Conservation (phyloP, 2,888 invertebrate species). For the Leptopterna dolabrata region DNA sequence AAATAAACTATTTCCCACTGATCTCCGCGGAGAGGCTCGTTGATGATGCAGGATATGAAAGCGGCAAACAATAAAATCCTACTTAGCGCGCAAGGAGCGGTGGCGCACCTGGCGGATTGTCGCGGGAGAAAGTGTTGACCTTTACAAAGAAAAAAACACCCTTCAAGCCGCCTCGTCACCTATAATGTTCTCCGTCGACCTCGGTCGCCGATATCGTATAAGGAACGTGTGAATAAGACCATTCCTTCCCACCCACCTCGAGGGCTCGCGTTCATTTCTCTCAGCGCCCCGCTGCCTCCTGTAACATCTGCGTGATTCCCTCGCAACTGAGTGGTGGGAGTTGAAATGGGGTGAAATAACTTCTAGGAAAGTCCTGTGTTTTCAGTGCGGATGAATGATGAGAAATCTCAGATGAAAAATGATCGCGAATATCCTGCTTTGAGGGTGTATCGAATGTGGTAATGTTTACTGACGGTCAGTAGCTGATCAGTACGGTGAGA, state of each 20-base stretch:
- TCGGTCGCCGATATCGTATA: not conserved
- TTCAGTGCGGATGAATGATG: not conserved
- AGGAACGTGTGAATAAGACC: not conserved
- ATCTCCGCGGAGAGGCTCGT: no score
- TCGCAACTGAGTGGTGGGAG: no score
- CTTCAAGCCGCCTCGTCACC: not conserved
- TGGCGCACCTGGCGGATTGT: not conserved
- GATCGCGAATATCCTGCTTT: no score
- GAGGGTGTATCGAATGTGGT: no score
- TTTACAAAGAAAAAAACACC: not conserved
- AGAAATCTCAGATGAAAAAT: not conserved
- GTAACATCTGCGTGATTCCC: not conserved
- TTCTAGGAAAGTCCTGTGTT: not conserved
- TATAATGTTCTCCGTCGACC: not conserved
- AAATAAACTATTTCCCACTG: no score
- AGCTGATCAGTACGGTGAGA: no score
- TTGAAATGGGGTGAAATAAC: no score
- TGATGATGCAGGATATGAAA: not conserved
- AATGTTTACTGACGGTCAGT: no score
- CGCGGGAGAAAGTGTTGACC: conserved; percentile 1
- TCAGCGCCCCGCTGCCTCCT: not conserved
- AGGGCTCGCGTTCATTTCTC: not conserved
- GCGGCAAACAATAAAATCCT: not conserved
- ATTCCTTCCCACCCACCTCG: not conserved
- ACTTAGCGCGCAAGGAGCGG: not conserved